phyloP scores from a whole-genome alignment of 1,140 invertebrate genomes.

The Prorops nasuta region DNA sequence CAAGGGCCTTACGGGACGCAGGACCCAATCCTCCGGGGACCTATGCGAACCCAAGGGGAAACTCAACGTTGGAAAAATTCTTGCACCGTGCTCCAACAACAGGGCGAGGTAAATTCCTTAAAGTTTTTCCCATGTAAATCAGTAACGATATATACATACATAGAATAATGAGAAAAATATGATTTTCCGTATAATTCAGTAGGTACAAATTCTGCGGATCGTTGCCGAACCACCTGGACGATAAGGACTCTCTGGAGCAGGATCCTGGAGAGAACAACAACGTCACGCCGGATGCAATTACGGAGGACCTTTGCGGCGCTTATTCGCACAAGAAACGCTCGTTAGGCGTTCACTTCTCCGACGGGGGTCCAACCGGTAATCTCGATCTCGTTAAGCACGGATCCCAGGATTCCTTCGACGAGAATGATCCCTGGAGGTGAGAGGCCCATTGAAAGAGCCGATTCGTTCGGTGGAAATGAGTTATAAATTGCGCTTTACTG shows the following conservation, averaged over 20 bases:
- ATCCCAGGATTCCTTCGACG: slow-evolving; percentile 49
- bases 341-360: slow-evolving; percentile 52
- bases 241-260: slow-evolving; percentile 56
- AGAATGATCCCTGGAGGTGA: slow-evolving; percentile 53
- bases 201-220: slow-evolving; percentile 64
- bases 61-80: slow-evolving; percentile 51
- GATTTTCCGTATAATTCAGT: slow-evolving; percentile 18
- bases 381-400: slow-evolving; percentile 46
- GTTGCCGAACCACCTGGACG: slow-evolving; percentile 71
- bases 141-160: not conserved
- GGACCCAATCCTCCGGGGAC: slow-evolving; percentile 69
- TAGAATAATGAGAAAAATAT: not conserved
- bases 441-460: slow-evolving; percentile 6
- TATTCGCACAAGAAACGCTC: slow-evolving; percentile 60
- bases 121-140: not conserved
- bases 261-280: slow-evolving; percentile 60
- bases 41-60: slow-evolving; percentile 53
- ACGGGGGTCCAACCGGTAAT: slow-evolving; percentile 50
- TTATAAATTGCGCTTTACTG: not conserved
- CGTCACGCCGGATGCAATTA: slow-evolving; percentile 61
- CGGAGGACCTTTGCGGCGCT: slow-evolving; percentile 61
- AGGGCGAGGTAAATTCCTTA: slow-evolving; percentile 36
- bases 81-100: slow-evolving; percentile 45
- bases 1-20: slow-evolving; percentile 66
- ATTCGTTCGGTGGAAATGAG: too few relatives aligned